Conservation (phyloP, 2,888 invertebrate species). For the Caenorhabditis macrosperma region DNA sequence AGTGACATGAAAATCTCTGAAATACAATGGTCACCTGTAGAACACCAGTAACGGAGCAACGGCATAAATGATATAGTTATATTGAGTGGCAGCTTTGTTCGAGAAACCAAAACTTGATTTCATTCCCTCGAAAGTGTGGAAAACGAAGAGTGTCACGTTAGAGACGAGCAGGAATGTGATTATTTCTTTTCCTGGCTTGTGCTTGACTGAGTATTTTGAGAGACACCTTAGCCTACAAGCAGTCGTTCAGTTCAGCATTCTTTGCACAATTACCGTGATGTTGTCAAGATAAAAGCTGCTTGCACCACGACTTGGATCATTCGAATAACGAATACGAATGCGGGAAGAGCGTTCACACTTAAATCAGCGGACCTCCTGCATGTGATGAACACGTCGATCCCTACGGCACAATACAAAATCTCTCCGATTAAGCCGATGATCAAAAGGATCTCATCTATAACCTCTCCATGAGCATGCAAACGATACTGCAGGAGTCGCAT, state of each 20-base stretch:
- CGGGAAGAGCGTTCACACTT: conserved; percentile 56
- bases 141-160: conserved; percentile 78
- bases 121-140: conserved; percentile 74
- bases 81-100: conserved; percentile 60
- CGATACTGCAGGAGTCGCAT: conserved; percentile 77
- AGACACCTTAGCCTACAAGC: conserved; percentile 61
- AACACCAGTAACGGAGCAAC: conserved; percentile 78
- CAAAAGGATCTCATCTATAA: conserved; percentile 78
- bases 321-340: conserved; percentile 74
- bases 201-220: conserved; percentile 59
- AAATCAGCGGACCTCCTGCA: conserved; percentile 45
- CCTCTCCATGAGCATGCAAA: conserved; percentile 74
- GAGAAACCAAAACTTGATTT: conserved; percentile 71
- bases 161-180: conserved; percentile 79
- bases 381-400: conserved; percentile 65
- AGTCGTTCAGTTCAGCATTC: no score
- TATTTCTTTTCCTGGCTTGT: conserved; percentile 78
- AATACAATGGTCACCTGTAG: conserved; percentile 66
- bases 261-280: conserved; percentile 69
- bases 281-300: conserved; percentile 76
- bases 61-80: conserved; percentile 75
- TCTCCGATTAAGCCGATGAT: conserved; percentile 78
- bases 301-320: conserved; percentile 78
- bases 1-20: neutral
- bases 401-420: conserved; percentile 72